Evolutionary conservation across 2,113 vertebrate species (phyloP).

Genomic region (Nerophis ophidion): DNA sequence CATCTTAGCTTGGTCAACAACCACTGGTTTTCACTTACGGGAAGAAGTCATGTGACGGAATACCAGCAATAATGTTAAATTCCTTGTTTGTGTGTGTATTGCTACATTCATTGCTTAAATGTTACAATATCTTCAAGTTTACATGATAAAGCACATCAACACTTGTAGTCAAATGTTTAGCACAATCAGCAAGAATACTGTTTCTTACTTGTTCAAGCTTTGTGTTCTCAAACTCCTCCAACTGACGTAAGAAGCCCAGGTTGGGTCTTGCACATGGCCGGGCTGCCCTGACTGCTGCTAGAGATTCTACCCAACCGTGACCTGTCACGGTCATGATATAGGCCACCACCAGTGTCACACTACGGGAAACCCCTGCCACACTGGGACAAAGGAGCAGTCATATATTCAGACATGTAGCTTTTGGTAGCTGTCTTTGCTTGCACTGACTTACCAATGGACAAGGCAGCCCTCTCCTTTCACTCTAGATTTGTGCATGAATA

Average conservation of each 20-base stretch:
- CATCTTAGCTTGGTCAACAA: too few relatives aligned
- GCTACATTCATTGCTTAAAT: too few relatives aligned
- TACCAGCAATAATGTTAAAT: too few relatives aligned
- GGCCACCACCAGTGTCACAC: conserved; percentile 87
- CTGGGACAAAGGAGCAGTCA: conserved; percentile 57
- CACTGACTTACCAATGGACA: conserved; percentile 83
- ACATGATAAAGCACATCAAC: too few relatives aligned
- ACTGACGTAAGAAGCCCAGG: conserved; percentile 87
- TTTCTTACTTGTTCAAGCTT: conserved; percentile 50
- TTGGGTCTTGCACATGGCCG: conserved; percentile 90
- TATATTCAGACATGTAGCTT: conserved; percentile 5
- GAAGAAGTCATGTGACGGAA: too few relatives aligned
- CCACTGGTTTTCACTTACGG: too few relatives aligned
- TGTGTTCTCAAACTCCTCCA: conserved; percentile 82
- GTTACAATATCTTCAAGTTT: too few relatives aligned
- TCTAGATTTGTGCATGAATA: conserved; percentile 85
- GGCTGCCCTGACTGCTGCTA: conserved; percentile 78
- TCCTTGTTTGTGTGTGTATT: too few relatives aligned
- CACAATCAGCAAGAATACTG: neutral
- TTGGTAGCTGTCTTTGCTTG: neutral
- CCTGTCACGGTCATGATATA: conserved; percentile 93
- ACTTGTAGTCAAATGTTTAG: neutral
- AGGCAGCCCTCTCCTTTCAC: conserved; percentile 83
- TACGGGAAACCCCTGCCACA: conserved; percentile 91
- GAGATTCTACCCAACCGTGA: conserved; percentile 84